Conservation (phyloP, 2,888 invertebrate genomes). For the Plagiodera versicolora region DNA sequence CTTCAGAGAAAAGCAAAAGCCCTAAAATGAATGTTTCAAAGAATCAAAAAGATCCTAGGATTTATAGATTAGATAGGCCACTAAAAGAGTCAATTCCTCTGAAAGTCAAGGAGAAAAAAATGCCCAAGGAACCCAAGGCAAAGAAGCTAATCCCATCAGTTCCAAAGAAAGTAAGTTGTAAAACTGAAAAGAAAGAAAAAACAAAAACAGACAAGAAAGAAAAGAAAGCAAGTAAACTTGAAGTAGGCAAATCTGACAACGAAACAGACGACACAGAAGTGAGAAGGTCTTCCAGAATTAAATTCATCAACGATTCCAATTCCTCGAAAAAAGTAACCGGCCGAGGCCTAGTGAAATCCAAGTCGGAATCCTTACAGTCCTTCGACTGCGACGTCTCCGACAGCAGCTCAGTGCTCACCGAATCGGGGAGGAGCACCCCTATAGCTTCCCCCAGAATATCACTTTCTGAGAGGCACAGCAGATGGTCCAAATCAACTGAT, state of each 20-base stretch:
- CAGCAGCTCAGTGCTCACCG: slow-evolving; percentile 51
- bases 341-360: slow-evolving; percentile 63
- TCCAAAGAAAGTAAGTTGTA: slow-evolving; percentile 25
- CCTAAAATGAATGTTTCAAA: neutral
- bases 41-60: neutral
- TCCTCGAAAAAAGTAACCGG: slow-evolving; percentile 62
- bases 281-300: slow-evolving; percentile 73
- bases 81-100: too few species aligned
- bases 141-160: slow-evolving; percentile 4
- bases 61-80: neutral
- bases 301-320: slow-evolving; percentile 71
- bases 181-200: slow-evolving; percentile 19
- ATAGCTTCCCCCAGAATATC: slow-evolving; percentile 31
- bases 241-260: slow-evolving; percentile 20
- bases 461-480: slow-evolving; percentile 26
- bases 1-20: slow-evolving; percentile 1
- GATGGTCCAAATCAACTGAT: slow-evolving; percentile 29
- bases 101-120: slow-evolving; percentile 1
- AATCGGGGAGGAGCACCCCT: slow-evolving; percentile 36
- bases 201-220: slow-evolving; percentile 17
- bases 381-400: slow-evolving; percentile 59
- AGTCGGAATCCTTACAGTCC: slow-evolving; percentile 50
- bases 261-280: slow-evolving; percentile 50
- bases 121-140: slow-evolving; percentile 14
- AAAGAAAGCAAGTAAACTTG: slow-evolving; percentile 16